Percentiles rank a stretch among this genome's conserved stretches.
Evolutionary conservation across 2,888 invertebrate species (phyloP).

Genomic region (Coecobrya sp.): DNA sequence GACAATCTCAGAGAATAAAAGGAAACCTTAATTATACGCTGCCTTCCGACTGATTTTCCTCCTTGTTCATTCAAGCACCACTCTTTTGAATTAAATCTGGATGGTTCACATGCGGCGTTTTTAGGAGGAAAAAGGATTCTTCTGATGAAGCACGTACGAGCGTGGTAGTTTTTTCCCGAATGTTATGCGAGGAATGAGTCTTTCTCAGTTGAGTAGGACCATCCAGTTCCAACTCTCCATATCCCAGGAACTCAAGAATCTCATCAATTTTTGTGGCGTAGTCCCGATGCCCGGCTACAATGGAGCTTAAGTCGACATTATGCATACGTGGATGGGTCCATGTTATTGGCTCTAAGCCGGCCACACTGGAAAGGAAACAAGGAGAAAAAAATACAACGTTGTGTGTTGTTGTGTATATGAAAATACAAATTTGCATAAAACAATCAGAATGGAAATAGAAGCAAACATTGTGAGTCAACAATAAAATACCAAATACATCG

Average conservation of each 20-base stretch:
- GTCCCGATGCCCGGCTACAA: slow-evolving; percentile 89
- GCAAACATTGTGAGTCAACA: background rate
- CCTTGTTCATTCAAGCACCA: slow-evolving; percentile 9
- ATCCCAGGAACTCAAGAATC: slow-evolving; percentile 87
- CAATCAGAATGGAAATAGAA: background rate
- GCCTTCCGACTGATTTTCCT: background rate
- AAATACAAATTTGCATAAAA: background rate
- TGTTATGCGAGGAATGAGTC: slow-evolving; percentile 82
- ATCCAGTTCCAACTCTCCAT: slow-evolving; percentile 83
- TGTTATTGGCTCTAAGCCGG: slow-evolving; percentile 85
- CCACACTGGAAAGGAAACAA: slow-evolving; percentile 81
- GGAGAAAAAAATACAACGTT: background rate
- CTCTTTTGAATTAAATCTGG: slow-evolving; percentile 63
- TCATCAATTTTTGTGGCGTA: slow-evolving; percentile 89
- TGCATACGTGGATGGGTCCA: slow-evolving; percentile 86
- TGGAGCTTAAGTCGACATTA: slow-evolving; percentile 85
- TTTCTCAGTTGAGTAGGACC: slow-evolving; percentile 71
- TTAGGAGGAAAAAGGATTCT: slow-evolving; percentile 83
- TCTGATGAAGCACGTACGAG: slow-evolving; percentile 81
- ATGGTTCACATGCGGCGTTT: slow-evolving; percentile 52
- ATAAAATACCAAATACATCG: background rate
- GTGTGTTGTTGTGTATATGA: slow-evolving; percentile 32
- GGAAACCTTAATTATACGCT: background rate
- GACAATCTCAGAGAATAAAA: background rate
- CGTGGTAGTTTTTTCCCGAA: slow-evolving; percentile 79